Conservation (phyloP, 2,113 vertebrate genomes). For the Mixornis gularis region DNA sequence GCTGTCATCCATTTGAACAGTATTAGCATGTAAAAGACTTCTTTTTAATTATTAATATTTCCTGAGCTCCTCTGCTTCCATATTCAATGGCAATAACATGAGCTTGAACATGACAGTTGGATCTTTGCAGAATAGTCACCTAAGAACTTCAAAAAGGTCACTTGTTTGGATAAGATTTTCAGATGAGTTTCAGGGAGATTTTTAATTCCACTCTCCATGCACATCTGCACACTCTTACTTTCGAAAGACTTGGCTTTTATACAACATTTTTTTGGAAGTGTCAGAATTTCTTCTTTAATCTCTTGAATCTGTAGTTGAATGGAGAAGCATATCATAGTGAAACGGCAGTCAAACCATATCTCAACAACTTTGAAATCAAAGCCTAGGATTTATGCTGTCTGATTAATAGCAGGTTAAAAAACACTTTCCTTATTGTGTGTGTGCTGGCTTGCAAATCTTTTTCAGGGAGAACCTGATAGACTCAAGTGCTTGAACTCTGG, state of each 20-base stretch:
- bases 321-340: not conserved
- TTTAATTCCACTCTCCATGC: not conserved
- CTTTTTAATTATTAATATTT: not conserved
- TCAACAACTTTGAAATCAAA: conserved; percentile 31
- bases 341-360: not conserved
- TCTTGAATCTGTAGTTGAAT: not conserved
- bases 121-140: not conserved
- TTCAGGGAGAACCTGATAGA: not conserved
- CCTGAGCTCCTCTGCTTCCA: not conserved
- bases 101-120: not conserved
- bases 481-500: not conserved
- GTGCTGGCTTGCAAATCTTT: not conserved
- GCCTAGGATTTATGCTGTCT: not conserved
- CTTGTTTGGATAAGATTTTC: conserved; percentile 11
- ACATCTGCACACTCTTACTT: not conserved
- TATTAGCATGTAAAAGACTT: not conserved
- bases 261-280: not conserved
- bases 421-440: not conserved
- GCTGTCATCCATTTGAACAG: not conserved
- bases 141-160: not conserved
- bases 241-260: not conserved
- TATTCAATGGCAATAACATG: not conserved
- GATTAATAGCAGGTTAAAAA: conserved; percentile 25
- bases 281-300: not conserved
- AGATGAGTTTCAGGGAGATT: not conserved